A percentile compares a stretch with the other conserved stretches of the same genome.
phyloP scores from a whole-genome alignment of 2,113 vertebrate species.

The Lagopus muta region DNA sequence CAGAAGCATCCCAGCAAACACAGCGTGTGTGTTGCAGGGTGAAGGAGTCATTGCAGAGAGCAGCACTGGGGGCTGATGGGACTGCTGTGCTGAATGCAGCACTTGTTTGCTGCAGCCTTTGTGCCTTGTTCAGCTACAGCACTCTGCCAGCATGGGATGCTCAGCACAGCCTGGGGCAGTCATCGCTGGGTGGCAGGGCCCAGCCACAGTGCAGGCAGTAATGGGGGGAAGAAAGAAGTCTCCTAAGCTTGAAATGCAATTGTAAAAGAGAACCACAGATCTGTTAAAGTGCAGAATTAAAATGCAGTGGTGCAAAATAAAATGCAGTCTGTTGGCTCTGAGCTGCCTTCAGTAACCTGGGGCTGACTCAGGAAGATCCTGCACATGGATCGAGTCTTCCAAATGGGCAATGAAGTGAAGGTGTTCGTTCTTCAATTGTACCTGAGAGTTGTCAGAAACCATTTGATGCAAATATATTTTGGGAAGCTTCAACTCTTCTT shows the following conservation, averaged over 20 bases:
- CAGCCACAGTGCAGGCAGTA: background rate
- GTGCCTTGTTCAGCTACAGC: conserved; percentile 27
- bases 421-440: background rate
- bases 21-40: fast-evolving
- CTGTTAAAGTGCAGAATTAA: background rate
- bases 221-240: background rate
- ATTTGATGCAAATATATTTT: background rate
- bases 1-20: background rate
- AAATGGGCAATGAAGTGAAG: background rate
- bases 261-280: background rate
- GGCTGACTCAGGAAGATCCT: background rate
- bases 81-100: background rate
- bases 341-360: background rate
- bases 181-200: too few relatives aligned
- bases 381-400: fast-evolving
- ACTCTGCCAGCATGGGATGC: background rate
- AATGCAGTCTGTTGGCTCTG: background rate
- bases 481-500: background rate
- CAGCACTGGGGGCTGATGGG: background rate
- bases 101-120: background rate
- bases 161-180: too few relatives aligned
- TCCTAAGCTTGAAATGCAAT: background rate
- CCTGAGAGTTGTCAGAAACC: background rate
- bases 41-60: background rate
- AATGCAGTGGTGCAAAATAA: background rate